Conservation (phyloP, 92 coral and sea anemone genomes). For the Pocillopora meandrina region DNA sequence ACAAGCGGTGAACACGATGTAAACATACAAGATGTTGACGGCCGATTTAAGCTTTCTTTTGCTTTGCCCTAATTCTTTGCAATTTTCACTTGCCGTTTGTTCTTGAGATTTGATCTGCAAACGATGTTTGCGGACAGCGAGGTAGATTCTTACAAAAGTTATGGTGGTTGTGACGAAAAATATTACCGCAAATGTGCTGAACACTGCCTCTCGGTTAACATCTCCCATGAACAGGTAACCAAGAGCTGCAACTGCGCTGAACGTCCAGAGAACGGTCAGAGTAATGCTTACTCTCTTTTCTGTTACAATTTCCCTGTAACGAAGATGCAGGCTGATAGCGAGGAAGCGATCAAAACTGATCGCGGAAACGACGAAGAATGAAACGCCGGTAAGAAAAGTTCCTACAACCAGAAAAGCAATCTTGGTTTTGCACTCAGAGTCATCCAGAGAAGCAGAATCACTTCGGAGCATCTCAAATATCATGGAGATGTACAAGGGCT, state of each 20-base stretch:
- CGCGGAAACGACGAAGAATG: background rate
- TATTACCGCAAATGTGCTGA: background rate
- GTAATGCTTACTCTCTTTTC: background rate
- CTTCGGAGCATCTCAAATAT: background rate
- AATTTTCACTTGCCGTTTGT: background rate
- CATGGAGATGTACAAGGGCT: constrained; percentile 5
- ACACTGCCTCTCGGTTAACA: constrained; percentile 8
- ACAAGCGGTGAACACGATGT: constrained; percentile 6
- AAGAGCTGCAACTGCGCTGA: constrained; percentile 3
- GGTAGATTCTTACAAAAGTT: constrained; percentile 17
- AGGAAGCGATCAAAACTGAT: constrained; percentile 20
- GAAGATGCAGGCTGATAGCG: constrained; percentile 15
- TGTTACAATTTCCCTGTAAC: constrained; percentile 22
- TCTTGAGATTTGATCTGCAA: constrained; percentile 8
- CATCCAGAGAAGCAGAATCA: background rate
- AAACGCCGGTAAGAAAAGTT: constrained; percentile 1
- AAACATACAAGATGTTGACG: constrained; percentile 1
- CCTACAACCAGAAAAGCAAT: constrained; percentile 24
- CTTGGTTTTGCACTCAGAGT: background rate
- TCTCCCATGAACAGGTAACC: constrained; percentile 22
- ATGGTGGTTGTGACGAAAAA: constrained; percentile 13
- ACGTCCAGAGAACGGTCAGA: background rate
- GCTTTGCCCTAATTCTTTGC: background rate
- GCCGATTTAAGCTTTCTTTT: constrained; percentile 5
- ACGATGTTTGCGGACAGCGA: constrained; percentile 12